phyloP scores from a whole-genome alignment of 2,888 invertebrate species.

The Andrena haemorrhoa region DNA sequence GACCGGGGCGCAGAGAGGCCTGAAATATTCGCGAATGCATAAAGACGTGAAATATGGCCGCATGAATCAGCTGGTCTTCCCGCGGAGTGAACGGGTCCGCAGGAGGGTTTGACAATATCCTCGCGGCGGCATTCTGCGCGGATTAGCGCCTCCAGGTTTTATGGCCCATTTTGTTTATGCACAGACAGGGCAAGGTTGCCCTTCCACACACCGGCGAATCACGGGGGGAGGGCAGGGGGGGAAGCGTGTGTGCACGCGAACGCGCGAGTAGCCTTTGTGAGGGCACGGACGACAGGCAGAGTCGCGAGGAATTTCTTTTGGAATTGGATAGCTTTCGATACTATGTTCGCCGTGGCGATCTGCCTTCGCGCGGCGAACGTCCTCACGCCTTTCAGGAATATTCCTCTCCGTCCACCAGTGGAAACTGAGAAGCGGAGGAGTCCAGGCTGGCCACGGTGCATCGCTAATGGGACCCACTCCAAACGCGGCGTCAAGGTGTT shows the following conservation, averaged over 20 bases:
- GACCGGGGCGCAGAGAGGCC: slow-evolving; percentile 62
- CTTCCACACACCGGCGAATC: slow-evolving; percentile 27
- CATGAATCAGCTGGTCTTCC: slow-evolving; percentile 80
- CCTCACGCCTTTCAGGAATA: not conserved
- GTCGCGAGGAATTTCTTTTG: slow-evolving; percentile 42
- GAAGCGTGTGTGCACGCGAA: slow-evolving; percentile 26
- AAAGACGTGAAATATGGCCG: slow-evolving; percentile 81
- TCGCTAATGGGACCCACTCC: no score
- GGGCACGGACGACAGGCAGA: slow-evolving; percentile 33
- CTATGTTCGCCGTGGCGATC: slow-evolving; percentile 32
- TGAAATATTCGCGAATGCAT: slow-evolving; percentile 80
- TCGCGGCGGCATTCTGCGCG: slow-evolving; percentile 76
- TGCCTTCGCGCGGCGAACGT: not conserved
- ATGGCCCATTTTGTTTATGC: slow-evolving; percentile 76
- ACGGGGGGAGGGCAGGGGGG: no score
- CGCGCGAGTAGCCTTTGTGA: slow-evolving; percentile 23
- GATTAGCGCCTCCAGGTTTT: slow-evolving; percentile 76
- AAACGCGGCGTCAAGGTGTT: no score
- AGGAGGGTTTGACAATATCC: slow-evolving; percentile 80
- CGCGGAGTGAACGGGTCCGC: slow-evolving; percentile 74
- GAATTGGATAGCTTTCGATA: slow-evolving; percentile 48
- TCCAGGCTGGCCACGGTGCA: no score
- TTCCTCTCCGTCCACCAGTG: slow-evolving; percentile 1
- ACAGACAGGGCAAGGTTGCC: slow-evolving; percentile 75
- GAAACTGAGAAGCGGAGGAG: slow-evolving; percentile 7